Conservation (phyloP, 2,113 vertebrate species). For the Corythornis vintsioides region DNA sequence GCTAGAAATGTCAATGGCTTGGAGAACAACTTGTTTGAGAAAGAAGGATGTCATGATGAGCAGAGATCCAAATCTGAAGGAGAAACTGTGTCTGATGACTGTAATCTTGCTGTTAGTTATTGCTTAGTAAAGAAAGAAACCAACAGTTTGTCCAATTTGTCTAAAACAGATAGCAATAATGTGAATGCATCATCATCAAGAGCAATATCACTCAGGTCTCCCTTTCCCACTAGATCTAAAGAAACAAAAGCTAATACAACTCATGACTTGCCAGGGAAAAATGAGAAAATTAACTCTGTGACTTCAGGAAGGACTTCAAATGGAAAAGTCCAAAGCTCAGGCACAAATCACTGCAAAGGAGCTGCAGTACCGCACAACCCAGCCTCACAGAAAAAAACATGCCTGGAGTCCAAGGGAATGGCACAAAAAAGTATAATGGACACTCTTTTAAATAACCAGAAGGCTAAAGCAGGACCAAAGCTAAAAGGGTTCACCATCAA, state of each 20-base stretch:
- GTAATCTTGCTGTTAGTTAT: neutral
- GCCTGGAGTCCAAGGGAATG: constrained; percentile 65
- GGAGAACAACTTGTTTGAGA: constrained; percentile 1
- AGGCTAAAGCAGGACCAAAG: constrained; percentile 74
- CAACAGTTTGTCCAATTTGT: neutral
- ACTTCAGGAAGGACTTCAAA: constrained; percentile 56
- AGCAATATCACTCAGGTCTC: constrained; percentile 66
- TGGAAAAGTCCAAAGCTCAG: constrained; percentile 57
- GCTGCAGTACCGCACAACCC: constrained; percentile 17
- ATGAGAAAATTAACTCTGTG: constrained; percentile 47
- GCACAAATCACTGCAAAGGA: constrained; percentile 64
- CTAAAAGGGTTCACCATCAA: constrained; percentile 82
- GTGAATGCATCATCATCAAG: constrained; percentile 10
- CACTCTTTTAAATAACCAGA: constrained; percentile 72
- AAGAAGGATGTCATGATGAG: neutral
- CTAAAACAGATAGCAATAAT: constrained; percentile 39
- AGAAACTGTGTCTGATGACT: neutral
- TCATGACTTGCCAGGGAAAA: constrained; percentile 42
- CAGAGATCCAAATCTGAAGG: constrained; percentile 25
- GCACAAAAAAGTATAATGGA: constrained; percentile 67
- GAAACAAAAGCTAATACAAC: constrained; percentile 68
- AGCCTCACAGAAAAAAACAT: constrained; percentile 55
- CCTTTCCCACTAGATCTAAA: constrained; percentile 65
- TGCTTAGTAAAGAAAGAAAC: constrained; percentile 33
- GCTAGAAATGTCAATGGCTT: neutral